Percentiles rank a stretch among this genome's conserved stretches.
Evolutionary conservation across 2,797 vertebrate species (phyloP).

Genomic region (Mus caroli): DNA sequence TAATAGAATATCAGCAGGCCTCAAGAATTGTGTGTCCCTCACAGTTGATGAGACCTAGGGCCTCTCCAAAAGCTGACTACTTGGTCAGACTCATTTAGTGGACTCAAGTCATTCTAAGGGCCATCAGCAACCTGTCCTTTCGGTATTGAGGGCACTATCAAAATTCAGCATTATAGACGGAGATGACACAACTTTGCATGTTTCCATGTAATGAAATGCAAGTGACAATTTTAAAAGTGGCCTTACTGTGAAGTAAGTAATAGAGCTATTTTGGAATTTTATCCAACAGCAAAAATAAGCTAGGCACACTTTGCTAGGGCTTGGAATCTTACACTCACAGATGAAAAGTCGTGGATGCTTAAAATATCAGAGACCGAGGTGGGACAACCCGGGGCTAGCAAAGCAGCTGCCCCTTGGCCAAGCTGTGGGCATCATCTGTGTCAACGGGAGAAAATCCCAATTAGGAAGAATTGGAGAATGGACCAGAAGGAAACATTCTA

Average conservation of each 20-base stretch:
- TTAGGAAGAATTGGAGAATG: constrained; percentile 27
- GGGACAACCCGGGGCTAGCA: constrained; percentile 50
- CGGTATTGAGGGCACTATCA: background rate
- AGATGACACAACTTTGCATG: background rate
- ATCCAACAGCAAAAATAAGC: background rate
- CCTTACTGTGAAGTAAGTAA: background rate
- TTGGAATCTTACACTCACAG: background rate
- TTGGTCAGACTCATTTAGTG: background rate
- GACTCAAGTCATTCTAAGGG: background rate
- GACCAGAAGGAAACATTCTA: constrained; percentile 2
- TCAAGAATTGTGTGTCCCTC: background rate
- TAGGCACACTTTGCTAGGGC: background rate
- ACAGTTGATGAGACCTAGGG: background rate
- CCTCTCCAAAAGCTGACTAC: background rate
- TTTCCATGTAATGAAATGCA: background rate
- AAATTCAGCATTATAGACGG: background rate
- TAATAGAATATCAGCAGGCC: background rate
- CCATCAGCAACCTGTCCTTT: background rate
- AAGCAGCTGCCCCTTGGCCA: constrained; percentile 70
- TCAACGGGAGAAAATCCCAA: constrained; percentile 59
- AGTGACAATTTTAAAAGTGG: constrained; percentile 37
- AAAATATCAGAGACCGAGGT: background rate
- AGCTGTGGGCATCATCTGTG: constrained; percentile 2
- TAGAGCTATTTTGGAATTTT: constrained; percentile 40
- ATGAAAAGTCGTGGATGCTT: constrained; percentile 31